phyloP scores from a whole-genome alignment of 2,888 invertebrate species.

The Sinotaia quadrata region DNA sequence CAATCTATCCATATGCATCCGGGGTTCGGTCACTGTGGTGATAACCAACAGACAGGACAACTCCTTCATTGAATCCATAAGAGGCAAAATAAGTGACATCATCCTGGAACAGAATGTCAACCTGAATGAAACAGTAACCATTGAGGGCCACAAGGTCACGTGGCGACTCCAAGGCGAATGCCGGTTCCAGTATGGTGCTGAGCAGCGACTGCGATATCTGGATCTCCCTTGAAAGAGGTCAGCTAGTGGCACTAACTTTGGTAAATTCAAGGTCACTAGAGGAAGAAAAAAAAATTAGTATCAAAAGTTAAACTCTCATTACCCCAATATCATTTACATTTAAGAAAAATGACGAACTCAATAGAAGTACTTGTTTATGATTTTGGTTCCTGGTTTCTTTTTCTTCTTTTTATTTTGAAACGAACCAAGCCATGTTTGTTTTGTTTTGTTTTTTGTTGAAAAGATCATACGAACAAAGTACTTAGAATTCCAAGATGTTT shows the following conservation, averaged over 20 bases:
- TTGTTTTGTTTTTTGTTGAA: too few relatives aligned
- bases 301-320: too few relatives aligned
- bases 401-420: too few relatives aligned
- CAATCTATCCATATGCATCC: conserved; percentile 63
- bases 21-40: conserved; percentile 66
- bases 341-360: too few relatives aligned
- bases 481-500: too few relatives aligned
- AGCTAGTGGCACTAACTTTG: background rate
- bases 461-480: too few relatives aligned
- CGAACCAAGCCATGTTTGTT: too few relatives aligned
- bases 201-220: conserved; percentile 68
- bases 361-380: too few relatives aligned
- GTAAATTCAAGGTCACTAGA: background rate
- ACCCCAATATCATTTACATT: too few relatives aligned
- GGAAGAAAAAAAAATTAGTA: too few relatives aligned
- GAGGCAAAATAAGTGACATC: conserved; percentile 63
- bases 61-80: conserved; percentile 66
- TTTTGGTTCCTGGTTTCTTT: too few relatives aligned
- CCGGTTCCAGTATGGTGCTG: conserved; percentile 67
- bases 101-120: conserved; percentile 46
- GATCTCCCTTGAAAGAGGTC: conserved; percentile 35
- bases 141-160: conserved; percentile 47
- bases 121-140: conserved; percentile 42
- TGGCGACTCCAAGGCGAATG: conserved; percentile 60
- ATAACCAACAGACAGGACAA: conserved; percentile 71